These are phyloP conservation scores for Eremobia ochroleuca DNA, from an alignment of 2,888 invertebrate genomes.

Conservation along the genomic window DNA sequence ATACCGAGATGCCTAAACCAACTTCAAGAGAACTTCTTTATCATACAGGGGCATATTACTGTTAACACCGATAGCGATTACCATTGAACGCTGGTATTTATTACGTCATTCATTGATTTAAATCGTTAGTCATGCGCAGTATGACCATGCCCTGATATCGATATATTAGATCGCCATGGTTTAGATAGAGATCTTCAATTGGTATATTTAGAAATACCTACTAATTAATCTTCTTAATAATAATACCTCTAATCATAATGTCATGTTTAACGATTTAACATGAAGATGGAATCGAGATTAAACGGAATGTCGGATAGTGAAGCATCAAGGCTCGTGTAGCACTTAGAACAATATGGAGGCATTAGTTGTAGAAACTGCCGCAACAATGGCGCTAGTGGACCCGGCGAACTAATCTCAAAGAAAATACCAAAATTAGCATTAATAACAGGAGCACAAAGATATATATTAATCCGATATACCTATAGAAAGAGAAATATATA, in stretches of 20 bases:
- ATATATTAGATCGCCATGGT: neutral
- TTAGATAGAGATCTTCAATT: neutral
- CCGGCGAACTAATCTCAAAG: slow-evolving; percentile 40
- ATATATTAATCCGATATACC: slow-evolving; percentile 7
- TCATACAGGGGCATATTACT: neutral
- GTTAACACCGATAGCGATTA: slow-evolving; percentile 23
- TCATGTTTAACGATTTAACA: slow-evolving; percentile 29
- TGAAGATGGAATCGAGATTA: slow-evolving; percentile 46
- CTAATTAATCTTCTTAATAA: neutral
- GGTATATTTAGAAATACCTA: neutral
- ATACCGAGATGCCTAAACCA: neutral
- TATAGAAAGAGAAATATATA: slow-evolving; percentile 11
- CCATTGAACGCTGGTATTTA: slow-evolving; percentile 15
- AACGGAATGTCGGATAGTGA: slow-evolving; percentile 30
- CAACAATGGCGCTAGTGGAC: slow-evolving; percentile 60
- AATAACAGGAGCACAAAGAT: slow-evolving; percentile 53
- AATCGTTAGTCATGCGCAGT: slow-evolving; percentile 13
- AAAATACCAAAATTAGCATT: slow-evolving; percentile 57
- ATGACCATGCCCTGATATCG: neutral
- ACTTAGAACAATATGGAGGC: slow-evolving; percentile 56
- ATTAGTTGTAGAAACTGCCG: slow-evolving; percentile 50
- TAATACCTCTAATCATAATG: no score
- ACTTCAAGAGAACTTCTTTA: neutral
- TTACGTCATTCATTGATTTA: slow-evolving; percentile 22
- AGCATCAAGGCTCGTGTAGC: slow-evolving; percentile 57